These are phyloP conservation scores for Agrochola lota DNA, from an alignment of 2,888 invertebrate genomes.

Conservation along the genomic window DNA sequence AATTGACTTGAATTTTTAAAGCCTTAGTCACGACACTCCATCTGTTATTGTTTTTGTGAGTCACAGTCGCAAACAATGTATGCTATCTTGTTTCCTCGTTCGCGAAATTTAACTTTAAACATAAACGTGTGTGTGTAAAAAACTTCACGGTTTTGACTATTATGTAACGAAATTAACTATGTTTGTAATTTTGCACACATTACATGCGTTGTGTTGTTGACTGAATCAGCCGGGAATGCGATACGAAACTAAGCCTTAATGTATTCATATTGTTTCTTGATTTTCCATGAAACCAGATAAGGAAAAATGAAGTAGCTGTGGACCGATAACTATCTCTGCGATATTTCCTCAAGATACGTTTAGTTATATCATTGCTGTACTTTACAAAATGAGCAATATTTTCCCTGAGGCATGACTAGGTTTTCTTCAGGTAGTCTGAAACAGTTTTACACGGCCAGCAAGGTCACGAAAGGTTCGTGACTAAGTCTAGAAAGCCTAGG, in stretches of 20 bases:
- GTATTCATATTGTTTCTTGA: conserved; percentile 40
- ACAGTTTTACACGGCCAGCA: conserved; percentile 69
- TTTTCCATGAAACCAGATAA: conserved; percentile 57
- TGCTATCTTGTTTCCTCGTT: conserved; percentile 76
- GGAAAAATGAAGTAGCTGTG: conserved; percentile 44
- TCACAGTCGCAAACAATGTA: conserved; percentile 80
- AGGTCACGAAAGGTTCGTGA: conserved; percentile 78
- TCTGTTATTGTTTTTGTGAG: conserved; percentile 82
- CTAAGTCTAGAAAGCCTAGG: conserved; percentile 77
- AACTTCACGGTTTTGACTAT: conserved; percentile 53
- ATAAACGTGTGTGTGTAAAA: conserved; percentile 25
- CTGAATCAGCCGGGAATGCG: conserved; percentile 35
- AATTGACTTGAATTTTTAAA: conserved; percentile 87
- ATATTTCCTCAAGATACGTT: conserved; percentile 37
- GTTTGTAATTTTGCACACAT: conserved; percentile 49
- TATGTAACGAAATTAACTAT: conserved; percentile 53
- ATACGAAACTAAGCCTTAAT: conserved; percentile 36
- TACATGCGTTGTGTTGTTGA: conserved; percentile 37
- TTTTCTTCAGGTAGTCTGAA: conserved; percentile 66
- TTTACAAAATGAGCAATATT: conserved; percentile 37
- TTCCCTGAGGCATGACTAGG: conserved; percentile 29
- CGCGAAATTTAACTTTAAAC: conserved; percentile 69
- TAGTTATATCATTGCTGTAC: conserved; percentile 19
- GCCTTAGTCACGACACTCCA: conserved; percentile 84
- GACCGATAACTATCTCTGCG: conserved; percentile 23